Conservation (phyloP, 2,797 vertebrate genomes). For the Anas bahamensis region DNA sequence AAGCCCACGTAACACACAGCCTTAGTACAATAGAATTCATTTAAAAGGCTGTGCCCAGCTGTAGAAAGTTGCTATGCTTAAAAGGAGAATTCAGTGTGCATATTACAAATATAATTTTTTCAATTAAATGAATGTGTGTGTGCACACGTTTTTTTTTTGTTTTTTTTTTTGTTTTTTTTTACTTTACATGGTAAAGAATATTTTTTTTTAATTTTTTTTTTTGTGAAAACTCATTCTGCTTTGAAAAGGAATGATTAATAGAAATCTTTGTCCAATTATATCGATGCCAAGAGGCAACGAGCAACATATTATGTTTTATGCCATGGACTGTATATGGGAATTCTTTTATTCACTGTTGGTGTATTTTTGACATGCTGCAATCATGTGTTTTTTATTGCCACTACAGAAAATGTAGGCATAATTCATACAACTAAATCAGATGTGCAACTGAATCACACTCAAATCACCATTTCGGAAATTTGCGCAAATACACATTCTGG, state of each 20-base stretch:
- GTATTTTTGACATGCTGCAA: not conserved
- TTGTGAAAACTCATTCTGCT: not conserved
- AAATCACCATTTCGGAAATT: not conserved
- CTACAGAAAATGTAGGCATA: not conserved
- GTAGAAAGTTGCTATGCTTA: not conserved
- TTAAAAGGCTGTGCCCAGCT: not conserved
- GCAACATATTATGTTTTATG: not conserved
- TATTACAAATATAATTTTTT: not conserved
- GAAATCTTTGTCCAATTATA: not conserved
- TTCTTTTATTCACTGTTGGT: not conserved
- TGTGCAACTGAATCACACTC: not conserved
- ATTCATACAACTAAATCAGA: not conserved
- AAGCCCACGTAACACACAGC: not conserved
- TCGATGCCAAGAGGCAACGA: not conserved
- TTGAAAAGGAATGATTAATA: not conserved
- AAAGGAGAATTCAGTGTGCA: not conserved
- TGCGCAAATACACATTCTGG: not conserved
- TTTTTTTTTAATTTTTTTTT: not conserved
- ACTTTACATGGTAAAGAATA: not conserved
- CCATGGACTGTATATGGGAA: not conserved
- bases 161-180: not conserved
- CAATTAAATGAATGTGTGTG: not conserved
- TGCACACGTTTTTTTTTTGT: not conserved
- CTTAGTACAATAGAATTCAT: conserved; percentile 5
- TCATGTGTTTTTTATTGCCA: not conserved